Evolutionary conservation across 2,888 invertebrate genomes (phyloP).

Genomic region (Diploptera punctata): DNA sequence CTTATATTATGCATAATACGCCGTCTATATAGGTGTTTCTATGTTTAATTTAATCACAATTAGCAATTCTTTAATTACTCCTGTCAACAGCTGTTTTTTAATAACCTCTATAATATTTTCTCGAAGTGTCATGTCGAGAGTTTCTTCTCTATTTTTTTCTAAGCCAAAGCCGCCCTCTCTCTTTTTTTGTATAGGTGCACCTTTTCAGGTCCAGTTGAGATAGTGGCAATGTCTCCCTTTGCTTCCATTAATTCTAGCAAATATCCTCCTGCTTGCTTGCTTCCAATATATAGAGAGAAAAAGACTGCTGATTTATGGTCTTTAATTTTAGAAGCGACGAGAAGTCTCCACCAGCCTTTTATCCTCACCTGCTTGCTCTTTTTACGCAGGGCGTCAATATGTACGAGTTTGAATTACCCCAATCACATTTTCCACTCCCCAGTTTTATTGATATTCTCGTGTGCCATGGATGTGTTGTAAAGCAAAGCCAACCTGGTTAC

Average conservation of each 20-base stretch:
- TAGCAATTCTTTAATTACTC: background rate
- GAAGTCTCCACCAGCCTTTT: background rate
- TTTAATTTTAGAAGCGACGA: constrained; percentile 13
- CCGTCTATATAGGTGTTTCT: no score
- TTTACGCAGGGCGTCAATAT: background rate
- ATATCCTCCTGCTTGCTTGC: background rate
- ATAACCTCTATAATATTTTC: background rate
- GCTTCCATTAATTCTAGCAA: constrained; percentile 12
- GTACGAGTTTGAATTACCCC: background rate
- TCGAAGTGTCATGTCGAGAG: background rate
- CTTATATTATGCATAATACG: no score
- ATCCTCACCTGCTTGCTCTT: constrained; percentile 17
- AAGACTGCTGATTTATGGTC: constrained; percentile 1
- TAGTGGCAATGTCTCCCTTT: background rate
- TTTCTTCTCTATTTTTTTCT: background rate
- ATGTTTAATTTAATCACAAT: no score
- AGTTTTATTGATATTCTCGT: constrained; percentile 1
- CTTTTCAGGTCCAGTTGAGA: background rate
- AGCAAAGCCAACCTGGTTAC: no score
- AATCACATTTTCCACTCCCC: background rate
- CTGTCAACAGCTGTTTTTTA: background rate
- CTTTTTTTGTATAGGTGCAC: background rate
- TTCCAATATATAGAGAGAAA: background rate
- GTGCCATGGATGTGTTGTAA: background rate
- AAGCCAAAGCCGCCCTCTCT: no score